Evolutionary conservation across 2,888 invertebrate species (phyloP), one percentile per base, ranked within the genome.

Genomic region (Eueremaeus valkanovi): DNA sequence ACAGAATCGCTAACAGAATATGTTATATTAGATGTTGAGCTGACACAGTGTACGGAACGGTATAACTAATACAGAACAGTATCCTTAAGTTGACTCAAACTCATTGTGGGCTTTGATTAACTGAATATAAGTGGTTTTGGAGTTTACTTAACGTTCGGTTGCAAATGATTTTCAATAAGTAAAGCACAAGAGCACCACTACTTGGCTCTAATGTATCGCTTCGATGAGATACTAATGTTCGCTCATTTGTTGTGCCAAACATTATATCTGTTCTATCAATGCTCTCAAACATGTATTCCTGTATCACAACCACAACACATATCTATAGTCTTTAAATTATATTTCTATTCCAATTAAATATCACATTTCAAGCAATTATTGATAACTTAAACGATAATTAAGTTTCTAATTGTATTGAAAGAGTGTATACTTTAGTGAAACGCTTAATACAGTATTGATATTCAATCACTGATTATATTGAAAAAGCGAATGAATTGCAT

Each of bases 31-130:
- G 3, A 45, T 45, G 18, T 16, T 45, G 16, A 16, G 45, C 45
- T 16, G 45, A 45, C 45, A 45, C n/a, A n/a, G n/a, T n/a, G n/a
- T 45, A 45, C 21, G 21, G 51, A 42, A 42, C 42, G 9, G 9
- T n/a, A 51, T 51, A 9, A 51, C 51, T 51, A 51, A 29, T 3
- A 55, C 27, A 55, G 3, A 55, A 55, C 29, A 21, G 55, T 51
- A 18, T 55, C 29, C 55, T 55, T 55, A 55, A 55, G 55, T 55
- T 29, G 21, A 55, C 21, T 33, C 33, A 31, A 29, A 31, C 31
- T 63, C 33, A 16, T 63, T 63, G 63, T 63, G 21, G 33, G 63
- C 63, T 63, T 63, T 63, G 33, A 63, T 63, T 63, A 63, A 63
- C 63, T 29, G 31, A 36, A 31, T 33, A 33, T n/a, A 31, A 31